Conservation (phyloP, 2,888 invertebrate genomes). For the Rhamnusium bicolor region DNA sequence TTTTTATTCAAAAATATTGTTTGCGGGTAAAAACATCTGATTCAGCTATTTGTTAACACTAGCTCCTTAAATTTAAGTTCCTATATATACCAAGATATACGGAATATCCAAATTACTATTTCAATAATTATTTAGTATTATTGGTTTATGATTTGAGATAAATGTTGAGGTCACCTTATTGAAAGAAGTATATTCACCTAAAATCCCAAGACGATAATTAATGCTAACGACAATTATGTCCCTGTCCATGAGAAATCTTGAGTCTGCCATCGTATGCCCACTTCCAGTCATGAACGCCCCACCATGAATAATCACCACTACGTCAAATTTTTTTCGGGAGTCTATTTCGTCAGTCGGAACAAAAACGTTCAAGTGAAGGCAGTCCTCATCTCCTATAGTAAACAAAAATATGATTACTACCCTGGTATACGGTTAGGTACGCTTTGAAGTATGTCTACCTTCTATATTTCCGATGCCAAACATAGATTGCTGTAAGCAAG, state of each 20-base stretch:
- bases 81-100: too few relatives aligned
- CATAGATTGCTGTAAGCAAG: conserved; percentile 60
- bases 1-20: too few relatives aligned
- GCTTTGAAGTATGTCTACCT: too few relatives aligned
- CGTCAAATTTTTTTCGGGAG: conserved; percentile 66
- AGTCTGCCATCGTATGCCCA: conserved; percentile 68
- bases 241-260: conserved; percentile 66
- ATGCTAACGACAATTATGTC: conserved; percentile 63
- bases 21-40: too few relatives aligned
- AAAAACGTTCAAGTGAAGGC: conserved; percentile 77
- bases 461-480: background rate
- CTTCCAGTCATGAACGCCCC: conserved; percentile 70
- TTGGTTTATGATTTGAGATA: too few relatives aligned
- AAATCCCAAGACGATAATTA: conserved; percentile 64
- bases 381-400: conserved; percentile 76
- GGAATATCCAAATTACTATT: too few relatives aligned
- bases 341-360: conserved; percentile 72
- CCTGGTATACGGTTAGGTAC: too few relatives aligned
- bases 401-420: background rate
- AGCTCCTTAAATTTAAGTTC: too few relatives aligned
- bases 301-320: conserved; percentile 71
- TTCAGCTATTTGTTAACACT: too few relatives aligned
- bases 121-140: too few relatives aligned
- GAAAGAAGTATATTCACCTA: conserved; percentile 52
- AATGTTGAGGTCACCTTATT: background rate